These are phyloP conservation scores for Drosophila meridiana DNA, from an alignment of 2,888 invertebrate species.

Conservation along the genomic window DNA sequence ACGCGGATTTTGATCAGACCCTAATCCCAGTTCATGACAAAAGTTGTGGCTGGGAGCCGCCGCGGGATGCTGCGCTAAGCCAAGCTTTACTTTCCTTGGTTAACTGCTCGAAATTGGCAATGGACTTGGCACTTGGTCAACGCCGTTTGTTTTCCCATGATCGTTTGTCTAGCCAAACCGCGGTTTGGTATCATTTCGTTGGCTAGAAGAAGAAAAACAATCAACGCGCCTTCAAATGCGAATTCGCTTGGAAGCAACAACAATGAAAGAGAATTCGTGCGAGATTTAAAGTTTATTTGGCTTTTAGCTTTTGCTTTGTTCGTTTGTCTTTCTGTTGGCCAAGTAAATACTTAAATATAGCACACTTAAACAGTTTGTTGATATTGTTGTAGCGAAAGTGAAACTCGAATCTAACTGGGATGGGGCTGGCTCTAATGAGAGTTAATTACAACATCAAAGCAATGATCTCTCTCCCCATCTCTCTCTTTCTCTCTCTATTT, in stretches of 20 bases:
- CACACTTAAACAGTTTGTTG: constrained; percentile 73
- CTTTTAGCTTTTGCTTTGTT: constrained; percentile 63
- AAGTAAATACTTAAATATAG: constrained; percentile 81
- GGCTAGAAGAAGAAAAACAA: constrained; percentile 64
- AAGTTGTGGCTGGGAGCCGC: neutral
- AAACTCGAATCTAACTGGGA: constrained; percentile 48
- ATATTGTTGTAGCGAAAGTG: constrained; percentile 74
- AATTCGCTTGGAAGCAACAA: constrained; percentile 70
- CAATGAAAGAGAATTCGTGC: constrained; percentile 45
- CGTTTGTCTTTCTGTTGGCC: constrained; percentile 58
- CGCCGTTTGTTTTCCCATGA: constrained; percentile 67
- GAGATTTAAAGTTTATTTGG: constrained; percentile 63
- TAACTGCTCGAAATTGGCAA: constrained; percentile 69
- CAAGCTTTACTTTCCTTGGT: constrained; percentile 67
- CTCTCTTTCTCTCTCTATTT: constrained; percentile 3
- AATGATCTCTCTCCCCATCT: constrained; percentile 10
- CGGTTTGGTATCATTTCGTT: constrained; percentile 14
- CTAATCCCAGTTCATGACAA: constrained; percentile 7
- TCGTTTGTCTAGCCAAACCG: constrained; percentile 70
- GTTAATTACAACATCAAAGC: constrained; percentile 79
- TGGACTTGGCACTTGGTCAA: constrained; percentile 51
- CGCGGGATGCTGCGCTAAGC: constrained; percentile 35
- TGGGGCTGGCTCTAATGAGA: constrained; percentile 72
- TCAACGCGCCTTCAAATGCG: constrained; percentile 70
- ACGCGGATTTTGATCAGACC: constrained; percentile 42